Percentiles rank a stretch among this genome's conserved stretches.
These are phyloP conservation scores for Chorisops tibialis DNA, from an alignment of 2,888 invertebrate species.

Conservation along the genomic window DNA sequence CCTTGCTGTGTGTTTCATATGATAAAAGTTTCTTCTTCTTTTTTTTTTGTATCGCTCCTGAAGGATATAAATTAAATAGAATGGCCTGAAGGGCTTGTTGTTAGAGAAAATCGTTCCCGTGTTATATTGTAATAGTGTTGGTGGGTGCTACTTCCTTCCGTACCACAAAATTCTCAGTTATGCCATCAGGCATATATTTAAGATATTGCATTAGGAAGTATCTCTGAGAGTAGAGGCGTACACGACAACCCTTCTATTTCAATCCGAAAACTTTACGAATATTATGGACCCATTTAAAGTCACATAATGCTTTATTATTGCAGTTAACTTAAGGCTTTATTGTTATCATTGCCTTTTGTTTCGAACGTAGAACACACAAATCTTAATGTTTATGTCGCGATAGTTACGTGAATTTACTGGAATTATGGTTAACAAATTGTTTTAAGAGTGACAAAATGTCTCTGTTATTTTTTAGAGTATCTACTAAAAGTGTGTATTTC, in stretches of 20 bases:
- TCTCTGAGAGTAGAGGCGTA: not conserved
- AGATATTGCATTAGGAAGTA: not conserved
- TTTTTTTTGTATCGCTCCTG: conserved; percentile 18
- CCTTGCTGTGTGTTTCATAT: conserved; percentile 20
- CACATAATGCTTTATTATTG: not conserved
- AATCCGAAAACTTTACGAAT: conserved; percentile 14
- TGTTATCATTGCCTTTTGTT: too few species aligned
- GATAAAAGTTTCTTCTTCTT: conserved; percentile 25
- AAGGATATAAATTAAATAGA: conserved; percentile 21
- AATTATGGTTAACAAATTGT: too few species aligned
- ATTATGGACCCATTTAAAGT: conserved; percentile 4
- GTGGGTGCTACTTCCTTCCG: too few species aligned
- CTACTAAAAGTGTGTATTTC: too few species aligned
- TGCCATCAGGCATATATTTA: not conserved
- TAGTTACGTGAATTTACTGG: too few species aligned
- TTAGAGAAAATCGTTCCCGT: not conserved
- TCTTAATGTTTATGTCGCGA: too few species aligned
- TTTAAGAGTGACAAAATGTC: too few species aligned
- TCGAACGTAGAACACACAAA: too few species aligned
- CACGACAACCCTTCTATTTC: not conserved
- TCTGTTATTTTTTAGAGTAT: too few species aligned
- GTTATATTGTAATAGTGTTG: too few species aligned
- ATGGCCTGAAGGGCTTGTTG: conserved; percentile 22
- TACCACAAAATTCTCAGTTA: not conserved
- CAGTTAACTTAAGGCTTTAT: not conserved